Conservation (phyloP, 2,888 invertebrate genomes). For the Ormyrus rosae region DNA sequence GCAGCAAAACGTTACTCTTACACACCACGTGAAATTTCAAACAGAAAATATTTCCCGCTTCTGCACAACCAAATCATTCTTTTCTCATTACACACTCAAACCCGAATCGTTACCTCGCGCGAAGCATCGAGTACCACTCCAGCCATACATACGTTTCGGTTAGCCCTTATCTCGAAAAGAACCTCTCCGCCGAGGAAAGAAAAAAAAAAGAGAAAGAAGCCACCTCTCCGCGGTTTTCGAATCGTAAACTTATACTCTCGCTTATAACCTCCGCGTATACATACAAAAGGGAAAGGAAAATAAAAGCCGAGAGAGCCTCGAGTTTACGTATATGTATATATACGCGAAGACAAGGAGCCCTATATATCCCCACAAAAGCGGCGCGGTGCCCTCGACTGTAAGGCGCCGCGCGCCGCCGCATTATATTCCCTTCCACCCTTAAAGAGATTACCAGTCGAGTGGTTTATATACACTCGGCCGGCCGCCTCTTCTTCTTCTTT, state of each 20-base stretch:
- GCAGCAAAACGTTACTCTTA: too few relatives aligned
- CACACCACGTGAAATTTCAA: too few relatives aligned
- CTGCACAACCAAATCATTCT: too few relatives aligned
- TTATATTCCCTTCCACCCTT: constrained; percentile 36
- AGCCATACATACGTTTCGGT: too few relatives aligned
- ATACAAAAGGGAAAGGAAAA: constrained; percentile 14
- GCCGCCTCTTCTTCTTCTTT: constrained; percentile 28
- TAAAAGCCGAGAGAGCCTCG: neutral
- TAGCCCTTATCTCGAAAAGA: constrained; percentile 40
- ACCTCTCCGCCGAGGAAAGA: constrained; percentile 17
- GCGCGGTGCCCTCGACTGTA: constrained; percentile 44
- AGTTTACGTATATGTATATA: neutral
- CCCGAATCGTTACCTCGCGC: too few relatives aligned
- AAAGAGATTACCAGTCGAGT: constrained; percentile 57
- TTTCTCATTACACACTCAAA: too few relatives aligned
- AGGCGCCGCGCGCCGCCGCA: constrained; percentile 30
- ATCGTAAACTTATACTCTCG: constrained; percentile 66
- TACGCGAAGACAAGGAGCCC: constrained; percentile 29
- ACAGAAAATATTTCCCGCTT: too few relatives aligned
- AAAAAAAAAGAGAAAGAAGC: neutral
- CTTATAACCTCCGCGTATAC: neutral
- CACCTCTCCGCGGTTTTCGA: constrained; percentile 63
- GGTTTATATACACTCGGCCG: constrained; percentile 25
- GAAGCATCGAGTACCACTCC: too few relatives aligned
- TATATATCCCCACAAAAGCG: constrained; percentile 21